A percentile compares a stretch with the other conserved stretches of the same genome.
These are phyloP conservation scores for Takifugu flavidus DNA, from an alignment of 2,113 vertebrate genomes.

Conservation along the genomic window DNA sequence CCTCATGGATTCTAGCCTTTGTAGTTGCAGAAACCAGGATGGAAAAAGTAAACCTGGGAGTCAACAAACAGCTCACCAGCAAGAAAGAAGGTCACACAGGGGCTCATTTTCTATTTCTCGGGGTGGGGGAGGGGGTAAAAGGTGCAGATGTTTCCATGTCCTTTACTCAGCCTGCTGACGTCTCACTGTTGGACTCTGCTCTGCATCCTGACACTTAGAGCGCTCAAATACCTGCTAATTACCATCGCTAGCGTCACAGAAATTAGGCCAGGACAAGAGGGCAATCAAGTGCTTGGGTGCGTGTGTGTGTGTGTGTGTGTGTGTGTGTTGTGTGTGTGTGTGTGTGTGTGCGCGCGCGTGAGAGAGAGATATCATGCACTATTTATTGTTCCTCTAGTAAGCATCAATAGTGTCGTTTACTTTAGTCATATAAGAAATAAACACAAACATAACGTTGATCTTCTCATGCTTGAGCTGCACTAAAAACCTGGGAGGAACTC, in stretches of 20 bases:
- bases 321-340: background rate
- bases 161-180: slow-evolving; percentile 5
- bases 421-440: too few relatives aligned
- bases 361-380: too few relatives aligned
- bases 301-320: background rate
- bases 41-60: background rate
- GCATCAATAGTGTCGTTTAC: too few relatives aligned
- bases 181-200: slow-evolving; percentile 9
- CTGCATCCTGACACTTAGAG: background rate
- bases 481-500: too few relatives aligned
- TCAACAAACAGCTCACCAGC: background rate
- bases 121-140: background rate
- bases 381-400: too few relatives aligned
- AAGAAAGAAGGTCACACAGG: background rate
- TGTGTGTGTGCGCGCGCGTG: too few relatives aligned
- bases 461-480: too few relatives aligned
- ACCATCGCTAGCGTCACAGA: background rate
- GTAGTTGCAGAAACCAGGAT: slow-evolving; percentile 4
- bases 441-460: too few relatives aligned
- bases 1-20: slow-evolving; percentile 17
- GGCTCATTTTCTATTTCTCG: background rate
- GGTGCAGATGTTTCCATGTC: background rate
- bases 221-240: background rate
- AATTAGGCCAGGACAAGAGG: background rate
- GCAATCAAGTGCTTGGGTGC: background rate